A percentile compares a stretch with the other conserved stretches of the same genome.
Evolutionary conservation across 1,140 invertebrate species (phyloP).

Genomic region (Phymorhynchus buccinoides): DNA sequence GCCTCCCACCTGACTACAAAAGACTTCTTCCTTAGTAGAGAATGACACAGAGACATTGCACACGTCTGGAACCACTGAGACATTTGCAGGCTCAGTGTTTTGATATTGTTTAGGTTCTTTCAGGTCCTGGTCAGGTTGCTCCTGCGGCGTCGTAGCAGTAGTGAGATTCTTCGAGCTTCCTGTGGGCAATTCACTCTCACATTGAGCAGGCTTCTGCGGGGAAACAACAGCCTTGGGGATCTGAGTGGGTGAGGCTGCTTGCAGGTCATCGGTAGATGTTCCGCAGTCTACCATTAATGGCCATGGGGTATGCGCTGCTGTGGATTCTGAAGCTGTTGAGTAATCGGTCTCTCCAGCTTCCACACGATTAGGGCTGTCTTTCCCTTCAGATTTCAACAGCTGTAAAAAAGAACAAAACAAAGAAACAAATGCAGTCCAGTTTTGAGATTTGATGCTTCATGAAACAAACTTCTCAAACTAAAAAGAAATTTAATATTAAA

Average conservation of each 20-base stretch:
- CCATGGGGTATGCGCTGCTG: neutral
- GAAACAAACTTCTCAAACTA: no score
- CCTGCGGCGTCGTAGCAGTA: neutral
- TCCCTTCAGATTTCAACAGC: neutral
- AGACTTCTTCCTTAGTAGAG: neutral
- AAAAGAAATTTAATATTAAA: no score
- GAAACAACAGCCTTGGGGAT: neutral
- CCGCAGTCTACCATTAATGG: neutral
- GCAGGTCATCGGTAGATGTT: conserved; percentile 24
- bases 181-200: neutral
- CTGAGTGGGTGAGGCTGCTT: neutral
- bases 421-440: no score
- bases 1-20: neutral
- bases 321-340: neutral
- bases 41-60: neutral
- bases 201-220: neutral
- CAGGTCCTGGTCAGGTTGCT: neutral
- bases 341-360: neutral
- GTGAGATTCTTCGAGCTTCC: neutral
- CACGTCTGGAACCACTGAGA: neutral
- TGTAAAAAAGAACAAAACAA: neutral
- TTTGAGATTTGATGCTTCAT: no score
- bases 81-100: no score
- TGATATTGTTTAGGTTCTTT: no score
- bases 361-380: neutral